Conservation (phyloP, 2,888 invertebrate species). For the Neoitamus cyanurus region DNA sequence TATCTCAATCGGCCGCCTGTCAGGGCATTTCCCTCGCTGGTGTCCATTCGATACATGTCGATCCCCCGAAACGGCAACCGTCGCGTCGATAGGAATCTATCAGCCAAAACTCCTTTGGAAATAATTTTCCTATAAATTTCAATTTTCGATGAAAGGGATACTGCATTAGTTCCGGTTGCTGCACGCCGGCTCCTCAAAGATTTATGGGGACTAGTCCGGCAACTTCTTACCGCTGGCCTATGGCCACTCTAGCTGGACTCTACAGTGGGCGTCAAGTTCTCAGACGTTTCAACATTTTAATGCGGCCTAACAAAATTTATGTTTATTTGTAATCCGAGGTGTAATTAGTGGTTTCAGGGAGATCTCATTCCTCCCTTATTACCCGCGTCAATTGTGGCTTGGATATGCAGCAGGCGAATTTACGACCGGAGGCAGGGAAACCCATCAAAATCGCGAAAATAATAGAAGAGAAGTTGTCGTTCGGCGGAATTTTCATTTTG, state of each 20-base stretch:
- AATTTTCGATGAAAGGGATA: constrained; percentile 47
- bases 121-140: constrained; percentile 49
- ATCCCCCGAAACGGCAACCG: background rate
- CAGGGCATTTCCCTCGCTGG: constrained; percentile 57
- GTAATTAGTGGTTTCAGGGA: constrained; percentile 19
- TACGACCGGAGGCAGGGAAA: background rate
- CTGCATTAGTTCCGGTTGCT: constrained; percentile 55
- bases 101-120: constrained; percentile 24
- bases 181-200: constrained; percentile 47
- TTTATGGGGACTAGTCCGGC: constrained; percentile 10
- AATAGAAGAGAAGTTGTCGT: background rate
- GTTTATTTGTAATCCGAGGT: constrained; percentile 26
- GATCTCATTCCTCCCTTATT: background rate
- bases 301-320: constrained; percentile 24
- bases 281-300: constrained; percentile 30
- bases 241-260: background rate
- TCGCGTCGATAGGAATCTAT: constrained; percentile 42
- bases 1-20: constrained; percentile 66
- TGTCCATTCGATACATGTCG: constrained; percentile 35
- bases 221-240: background rate
- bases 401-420: background rate
- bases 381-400: background rate
- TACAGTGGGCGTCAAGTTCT: constrained; percentile 22
- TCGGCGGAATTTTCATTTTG: background rate
- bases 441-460: background rate